phyloP scores from a whole-genome alignment of 2,113 vertebrate species.

The Beaufortia kweichowensis region DNA sequence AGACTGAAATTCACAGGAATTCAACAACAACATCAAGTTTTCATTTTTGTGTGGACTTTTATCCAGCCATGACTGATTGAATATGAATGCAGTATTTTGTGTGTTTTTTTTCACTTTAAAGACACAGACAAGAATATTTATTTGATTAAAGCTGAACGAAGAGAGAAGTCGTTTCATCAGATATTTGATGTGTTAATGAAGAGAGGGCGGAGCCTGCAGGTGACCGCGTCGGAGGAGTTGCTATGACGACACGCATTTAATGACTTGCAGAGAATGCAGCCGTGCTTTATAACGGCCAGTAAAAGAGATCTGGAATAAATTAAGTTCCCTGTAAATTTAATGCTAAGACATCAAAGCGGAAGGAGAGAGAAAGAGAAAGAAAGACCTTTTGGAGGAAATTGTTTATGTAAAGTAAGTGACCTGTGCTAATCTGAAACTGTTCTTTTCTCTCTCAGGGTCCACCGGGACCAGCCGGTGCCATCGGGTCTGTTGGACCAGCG shows the following conservation, averaged over 20 bases:
- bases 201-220: slow-evolving; percentile 51
- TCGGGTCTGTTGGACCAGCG: slow-evolving; percentile 84
- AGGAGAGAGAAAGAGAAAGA: slow-evolving; percentile 53
- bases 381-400: slow-evolving; percentile 13
- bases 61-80: not conserved
- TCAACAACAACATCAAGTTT: no score
- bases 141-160: not conserved
- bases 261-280: slow-evolving; percentile 56
- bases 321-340: slow-evolving; percentile 65
- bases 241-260: slow-evolving; percentile 63
- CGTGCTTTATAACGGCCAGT: slow-evolving; percentile 62
- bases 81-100: not conserved
- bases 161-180: not conserved
- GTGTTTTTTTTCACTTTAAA: not conserved
- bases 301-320: slow-evolving; percentile 67
- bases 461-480: slow-evolving; percentile 80
- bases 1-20: no score
- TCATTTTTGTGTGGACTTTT: no score
- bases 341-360: slow-evolving; percentile 66
- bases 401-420: slow-evolving; percentile 31
- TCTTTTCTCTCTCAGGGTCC: slow-evolving; percentile 76
- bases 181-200: slow-evolving; percentile 31
- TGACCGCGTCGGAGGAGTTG: slow-evolving; percentile 61
- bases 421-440: slow-evolving; percentile 20
- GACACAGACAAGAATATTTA: not conserved